Evolutionary conservation across 2,888 invertebrate species (phyloP).

Genomic region (Thereva nobilitata): DNA sequence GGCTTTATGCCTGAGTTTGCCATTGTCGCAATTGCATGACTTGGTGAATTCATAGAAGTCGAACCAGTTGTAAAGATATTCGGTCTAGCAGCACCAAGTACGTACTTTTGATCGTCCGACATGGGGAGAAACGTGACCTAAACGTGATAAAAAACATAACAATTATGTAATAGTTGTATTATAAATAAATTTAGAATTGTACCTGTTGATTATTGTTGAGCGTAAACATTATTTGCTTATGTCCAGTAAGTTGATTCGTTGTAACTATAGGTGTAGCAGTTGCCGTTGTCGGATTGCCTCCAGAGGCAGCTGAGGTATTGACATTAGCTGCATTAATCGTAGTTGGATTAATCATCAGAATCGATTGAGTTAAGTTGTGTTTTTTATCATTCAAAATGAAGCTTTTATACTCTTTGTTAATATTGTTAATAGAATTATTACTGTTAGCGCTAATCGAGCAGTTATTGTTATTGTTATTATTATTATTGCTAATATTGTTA

Average conservation of each 20-base stretch:
- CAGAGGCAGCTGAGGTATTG: constrained; percentile 45
- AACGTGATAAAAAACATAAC: not conserved
- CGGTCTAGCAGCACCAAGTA: constrained; percentile 37
- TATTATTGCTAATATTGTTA: constrained; percentile 38
- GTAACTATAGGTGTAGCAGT: constrained; percentile 43
- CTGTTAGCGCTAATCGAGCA: constrained; percentile 41
- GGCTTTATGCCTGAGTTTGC: constrained; percentile 35
- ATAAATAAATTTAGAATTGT: constrained; percentile 20
- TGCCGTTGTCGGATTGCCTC: constrained; percentile 42
- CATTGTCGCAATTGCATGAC: constrained; percentile 25
- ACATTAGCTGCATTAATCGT: constrained; percentile 37
- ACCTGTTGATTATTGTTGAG: constrained; percentile 55
- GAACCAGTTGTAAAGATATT: constrained; percentile 35
- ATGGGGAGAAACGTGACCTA: constrained; percentile 46
- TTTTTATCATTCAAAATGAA: constrained; percentile 40
- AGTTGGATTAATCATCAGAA: constrained; percentile 40
- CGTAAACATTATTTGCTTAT: constrained; percentile 53
- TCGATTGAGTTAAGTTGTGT: constrained; percentile 37
- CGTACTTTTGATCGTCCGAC: constrained; percentile 42
- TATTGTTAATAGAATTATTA: constrained; percentile 37
- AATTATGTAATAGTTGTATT: not conserved
- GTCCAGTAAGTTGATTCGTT: constrained; percentile 46
- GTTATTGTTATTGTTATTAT: constrained; percentile 41
- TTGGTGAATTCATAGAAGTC: constrained; percentile 23
- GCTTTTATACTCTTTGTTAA: constrained; percentile 34